These are phyloP conservation scores for Drosophila multiciliata DNA, from an alignment of 2,888 invertebrate species.

Conservation along the genomic window DNA sequence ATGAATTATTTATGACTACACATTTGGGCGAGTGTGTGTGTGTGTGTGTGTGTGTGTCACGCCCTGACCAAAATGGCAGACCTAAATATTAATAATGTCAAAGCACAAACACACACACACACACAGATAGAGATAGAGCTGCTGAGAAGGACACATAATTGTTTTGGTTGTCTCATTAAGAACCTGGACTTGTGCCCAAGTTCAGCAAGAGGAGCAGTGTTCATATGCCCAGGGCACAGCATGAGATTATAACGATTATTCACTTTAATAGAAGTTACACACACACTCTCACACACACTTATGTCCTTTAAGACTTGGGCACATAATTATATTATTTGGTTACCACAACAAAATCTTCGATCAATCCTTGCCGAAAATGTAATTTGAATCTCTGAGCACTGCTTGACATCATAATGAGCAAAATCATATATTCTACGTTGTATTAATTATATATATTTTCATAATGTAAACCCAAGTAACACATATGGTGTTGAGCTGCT, in stretches of 20 bases:
- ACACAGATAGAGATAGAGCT: slow-evolving; percentile 1
- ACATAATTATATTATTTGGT: slow-evolving; percentile 28
- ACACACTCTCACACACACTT: slow-evolving; percentile 28
- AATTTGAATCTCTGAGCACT: not conserved
- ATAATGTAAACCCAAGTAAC: not conserved
- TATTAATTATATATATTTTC: not conserved
- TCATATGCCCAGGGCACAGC: slow-evolving; percentile 42
- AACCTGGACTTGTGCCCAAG: slow-evolving; percentile 39
- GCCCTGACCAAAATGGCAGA: slow-evolving; percentile 48
- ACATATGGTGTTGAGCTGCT: not conserved
- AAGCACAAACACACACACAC: slow-evolving; percentile 18
- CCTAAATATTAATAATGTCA: slow-evolving; percentile 64
- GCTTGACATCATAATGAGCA: slow-evolving; percentile 8
- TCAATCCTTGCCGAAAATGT: slow-evolving; percentile 15
- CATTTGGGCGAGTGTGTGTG: not conserved
- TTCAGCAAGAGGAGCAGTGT: slow-evolving; percentile 28
- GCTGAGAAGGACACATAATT: slow-evolving; percentile 47
- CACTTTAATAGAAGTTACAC: slow-evolving; percentile 45
- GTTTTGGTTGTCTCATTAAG: slow-evolving; percentile 63
- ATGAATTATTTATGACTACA: slow-evolving; percentile 53
- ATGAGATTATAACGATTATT: slow-evolving; percentile 58
- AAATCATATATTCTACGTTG: not conserved
- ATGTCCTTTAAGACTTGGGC: slow-evolving; percentile 34
- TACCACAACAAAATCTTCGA: not conserved
- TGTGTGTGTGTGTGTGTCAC: slow-evolving; percentile 29